Percentiles rank a stretch among this genome's conserved stretches.
Evolutionary conservation across 2,113 vertebrate genomes (phyloP).

Genomic region (Vanacampus margaritifer): DNA sequence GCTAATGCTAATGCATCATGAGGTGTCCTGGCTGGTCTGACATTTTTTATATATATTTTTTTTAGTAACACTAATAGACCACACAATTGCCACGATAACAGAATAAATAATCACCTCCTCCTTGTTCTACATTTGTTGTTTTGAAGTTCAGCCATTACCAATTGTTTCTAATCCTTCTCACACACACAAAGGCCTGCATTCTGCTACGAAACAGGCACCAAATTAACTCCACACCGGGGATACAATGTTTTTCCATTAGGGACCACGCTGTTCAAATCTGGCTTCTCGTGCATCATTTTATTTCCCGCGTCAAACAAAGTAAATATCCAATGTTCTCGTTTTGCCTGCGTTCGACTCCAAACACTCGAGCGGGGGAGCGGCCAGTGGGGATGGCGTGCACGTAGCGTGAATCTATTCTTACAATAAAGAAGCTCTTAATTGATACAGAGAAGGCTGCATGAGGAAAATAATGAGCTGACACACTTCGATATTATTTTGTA

Average conservation of each 20-base stretch:
- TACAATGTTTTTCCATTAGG: conserved; percentile 8
- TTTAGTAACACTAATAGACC: too few relatives aligned
- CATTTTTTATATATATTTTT: too few relatives aligned
- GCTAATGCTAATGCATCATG: too few relatives aligned
- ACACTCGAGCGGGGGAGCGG: conserved; percentile 45
- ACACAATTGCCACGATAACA: background rate
- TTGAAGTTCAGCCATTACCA: background rate
- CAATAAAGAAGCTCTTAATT: conserved; percentile 47
- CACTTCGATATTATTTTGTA: conserved; percentile 12
- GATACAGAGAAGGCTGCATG: conserved; percentile 45
- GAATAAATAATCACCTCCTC: background rate
- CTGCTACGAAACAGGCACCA: background rate
- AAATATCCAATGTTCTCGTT: conserved; percentile 31
- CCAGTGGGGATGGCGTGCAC: conserved; percentile 21
- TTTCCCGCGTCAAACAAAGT: conserved; percentile 32
- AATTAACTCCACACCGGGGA: background rate
- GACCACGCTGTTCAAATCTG: background rate
- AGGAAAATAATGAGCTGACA: conserved; percentile 46
- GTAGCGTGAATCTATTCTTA: conserved; percentile 44
- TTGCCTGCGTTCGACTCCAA: conserved; percentile 30
- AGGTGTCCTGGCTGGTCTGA: too few relatives aligned
- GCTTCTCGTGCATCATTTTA: conserved; percentile 30
- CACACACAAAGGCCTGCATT: background rate
- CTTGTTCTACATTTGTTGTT: background rate
- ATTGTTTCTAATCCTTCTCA: background rate